phyloP scores from a whole-genome alignment of 2,113 vertebrate species.

The Thryonomys swinderianus region DNA sequence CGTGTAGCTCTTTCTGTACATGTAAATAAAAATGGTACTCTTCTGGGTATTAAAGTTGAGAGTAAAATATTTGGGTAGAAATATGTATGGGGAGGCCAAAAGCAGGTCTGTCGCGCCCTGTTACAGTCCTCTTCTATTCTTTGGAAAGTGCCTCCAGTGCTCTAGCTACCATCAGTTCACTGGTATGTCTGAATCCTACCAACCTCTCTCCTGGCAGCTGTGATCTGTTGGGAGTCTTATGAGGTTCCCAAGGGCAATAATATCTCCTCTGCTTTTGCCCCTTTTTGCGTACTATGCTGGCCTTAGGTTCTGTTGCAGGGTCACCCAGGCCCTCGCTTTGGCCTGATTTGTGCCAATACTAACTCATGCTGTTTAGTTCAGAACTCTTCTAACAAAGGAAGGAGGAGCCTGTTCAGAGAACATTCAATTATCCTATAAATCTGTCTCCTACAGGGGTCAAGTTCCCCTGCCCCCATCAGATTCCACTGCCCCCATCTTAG shows the following conservation, averaged over 20 bases:
- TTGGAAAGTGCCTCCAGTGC: background rate
- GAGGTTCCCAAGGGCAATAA: background rate
- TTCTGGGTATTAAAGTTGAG: background rate
- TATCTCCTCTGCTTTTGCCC: background rate
- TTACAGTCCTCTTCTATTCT: background rate
- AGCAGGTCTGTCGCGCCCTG: background rate
- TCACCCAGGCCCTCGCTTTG: background rate
- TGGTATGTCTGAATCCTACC: background rate
- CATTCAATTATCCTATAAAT: background rate
- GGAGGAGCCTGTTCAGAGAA: background rate
- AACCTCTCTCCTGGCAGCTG: background rate
- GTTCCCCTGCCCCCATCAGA: background rate
- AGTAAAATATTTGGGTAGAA: background rate
- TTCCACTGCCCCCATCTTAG: too few relatives aligned
- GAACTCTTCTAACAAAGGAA: background rate
- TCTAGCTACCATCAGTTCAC: background rate
- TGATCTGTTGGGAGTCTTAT: background rate
- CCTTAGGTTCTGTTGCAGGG: background rate
- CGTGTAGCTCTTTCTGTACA: background rate
- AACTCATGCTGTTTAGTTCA: background rate
- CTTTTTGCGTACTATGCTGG: background rate
- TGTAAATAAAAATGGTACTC: background rate
- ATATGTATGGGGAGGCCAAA: accelerated
- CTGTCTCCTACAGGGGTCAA: background rate
- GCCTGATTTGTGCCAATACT: background rate